Conservation (phyloP, 2,113 vertebrate genomes). For the Pachyramphus minor region DNA sequence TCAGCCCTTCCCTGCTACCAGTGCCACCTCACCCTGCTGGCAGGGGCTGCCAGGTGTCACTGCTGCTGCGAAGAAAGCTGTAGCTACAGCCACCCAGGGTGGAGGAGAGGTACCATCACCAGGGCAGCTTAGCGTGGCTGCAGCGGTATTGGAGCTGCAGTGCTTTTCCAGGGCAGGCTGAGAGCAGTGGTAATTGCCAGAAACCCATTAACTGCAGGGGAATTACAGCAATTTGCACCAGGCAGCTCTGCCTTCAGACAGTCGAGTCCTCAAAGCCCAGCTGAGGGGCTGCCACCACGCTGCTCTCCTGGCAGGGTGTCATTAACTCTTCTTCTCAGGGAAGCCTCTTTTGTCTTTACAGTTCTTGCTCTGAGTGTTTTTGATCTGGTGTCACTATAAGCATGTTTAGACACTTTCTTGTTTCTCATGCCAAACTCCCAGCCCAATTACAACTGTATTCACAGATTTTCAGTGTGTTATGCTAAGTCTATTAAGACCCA, state of each 20-base stretch:
- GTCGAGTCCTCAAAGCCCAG: not conserved
- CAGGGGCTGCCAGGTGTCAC: not conserved
- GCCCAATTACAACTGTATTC: not conserved
- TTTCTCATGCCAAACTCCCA: not conserved
- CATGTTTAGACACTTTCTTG: not conserved
- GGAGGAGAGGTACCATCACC: not conserved
- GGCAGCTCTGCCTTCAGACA: not conserved
- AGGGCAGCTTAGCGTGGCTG: not conserved
- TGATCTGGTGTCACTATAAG: not conserved
- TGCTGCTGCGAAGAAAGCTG: not conserved
- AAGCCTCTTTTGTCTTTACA: not conserved
- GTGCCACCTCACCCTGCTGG: not conserved
- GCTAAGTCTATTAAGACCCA: not conserved
- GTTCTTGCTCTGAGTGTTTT: not conserved
- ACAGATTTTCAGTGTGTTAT: not conserved
- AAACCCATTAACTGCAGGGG: not conserved
- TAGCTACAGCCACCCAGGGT: not conserved
- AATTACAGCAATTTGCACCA: not conserved
- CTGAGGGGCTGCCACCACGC: not conserved
- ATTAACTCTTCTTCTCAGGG: not conserved
- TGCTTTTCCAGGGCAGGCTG: not conserved
- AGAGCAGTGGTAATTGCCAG: not conserved
- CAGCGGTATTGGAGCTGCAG: rapidly evolving
- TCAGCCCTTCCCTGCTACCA: not conserved
- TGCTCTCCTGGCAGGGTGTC: not conserved